phyloP scores from a whole-genome alignment of 2,113 vertebrate genomes.

The Nerophis ophidion region DNA sequence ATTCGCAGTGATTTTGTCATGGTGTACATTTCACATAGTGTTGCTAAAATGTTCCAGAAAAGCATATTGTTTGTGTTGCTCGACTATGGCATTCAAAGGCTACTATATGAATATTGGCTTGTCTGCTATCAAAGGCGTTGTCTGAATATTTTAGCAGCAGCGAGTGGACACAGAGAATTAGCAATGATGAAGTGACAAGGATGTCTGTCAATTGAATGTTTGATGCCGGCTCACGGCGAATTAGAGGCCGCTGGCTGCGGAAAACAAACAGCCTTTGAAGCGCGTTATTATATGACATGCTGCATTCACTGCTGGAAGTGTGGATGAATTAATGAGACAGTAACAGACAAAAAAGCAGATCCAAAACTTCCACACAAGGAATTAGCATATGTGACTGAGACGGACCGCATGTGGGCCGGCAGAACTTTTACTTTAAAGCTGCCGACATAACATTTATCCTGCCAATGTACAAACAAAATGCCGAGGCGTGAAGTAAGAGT shows the following conservation, averaged over 20 bases:
- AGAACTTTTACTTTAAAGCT: not conserved
- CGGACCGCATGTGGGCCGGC: slow-evolving; percentile 13
- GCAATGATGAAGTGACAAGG: slow-evolving; percentile 45
- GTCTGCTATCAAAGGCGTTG: slow-evolving; percentile 41
- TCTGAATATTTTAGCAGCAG: slow-evolving; percentile 28
- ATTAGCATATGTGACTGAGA: slow-evolving; percentile 29
- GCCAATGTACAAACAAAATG: not conserved
- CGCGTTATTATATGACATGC: slow-evolving; percentile 40
- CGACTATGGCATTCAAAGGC: slow-evolving; percentile 18
- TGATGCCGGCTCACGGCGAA: slow-evolving; percentile 44
- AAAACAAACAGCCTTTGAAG: slow-evolving; percentile 52
- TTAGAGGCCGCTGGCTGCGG: slow-evolving; percentile 25
- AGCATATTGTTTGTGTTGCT: slow-evolving; percentile 15
- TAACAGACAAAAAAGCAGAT: slow-evolving; percentile 20
- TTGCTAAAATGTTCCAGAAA: slow-evolving; percentile 7
- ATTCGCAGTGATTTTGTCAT: not conserved
- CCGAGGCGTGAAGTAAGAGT: not conserved
- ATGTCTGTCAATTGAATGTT: slow-evolving; percentile 53
- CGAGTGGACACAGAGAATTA: slow-evolving; percentile 42
- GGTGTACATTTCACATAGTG: not conserved
- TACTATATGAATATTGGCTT: slow-evolving; percentile 15
- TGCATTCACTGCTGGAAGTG: slow-evolving; percentile 34
- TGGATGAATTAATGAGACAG: slow-evolving; percentile 40
- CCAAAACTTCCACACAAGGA: slow-evolving; percentile 28
- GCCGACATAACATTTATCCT: slow-evolving; percentile 1